These are phyloP conservation scores for Trochalopteron elliotii DNA, from an alignment of 2,113 vertebrate species.

Conservation along the genomic window DNA sequence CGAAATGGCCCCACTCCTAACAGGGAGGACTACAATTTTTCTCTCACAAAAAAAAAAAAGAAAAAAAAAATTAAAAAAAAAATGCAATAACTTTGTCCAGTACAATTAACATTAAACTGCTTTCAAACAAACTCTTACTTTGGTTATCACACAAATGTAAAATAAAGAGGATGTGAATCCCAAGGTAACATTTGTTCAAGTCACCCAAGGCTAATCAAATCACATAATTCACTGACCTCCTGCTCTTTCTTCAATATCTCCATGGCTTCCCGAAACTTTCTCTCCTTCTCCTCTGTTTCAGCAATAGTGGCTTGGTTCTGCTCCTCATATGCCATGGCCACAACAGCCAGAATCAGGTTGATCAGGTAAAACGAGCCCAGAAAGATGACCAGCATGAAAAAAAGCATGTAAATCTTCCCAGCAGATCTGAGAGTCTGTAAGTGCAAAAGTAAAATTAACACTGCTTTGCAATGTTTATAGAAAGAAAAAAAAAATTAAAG, in stretches of 20 bases:
- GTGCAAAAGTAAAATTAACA: background rate
- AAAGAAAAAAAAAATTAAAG: background rate
- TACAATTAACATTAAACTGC: background rate
- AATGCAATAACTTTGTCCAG: background rate
- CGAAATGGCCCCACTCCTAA: background rate
- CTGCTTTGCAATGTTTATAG: background rate
- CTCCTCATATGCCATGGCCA: constrained; percentile 98
- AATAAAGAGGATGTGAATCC: background rate
- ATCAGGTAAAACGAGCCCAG: constrained; percentile 97
- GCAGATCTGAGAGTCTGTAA: constrained; percentile 92
- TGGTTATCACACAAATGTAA: background rate
- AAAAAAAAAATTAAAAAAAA: no score
- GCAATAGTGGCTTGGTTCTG: constrained; percentile 99
- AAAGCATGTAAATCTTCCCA: constrained; percentile 99
- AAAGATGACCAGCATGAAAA: constrained; percentile 98
- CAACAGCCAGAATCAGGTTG: constrained; percentile 96
- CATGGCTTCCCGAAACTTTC: constrained; percentile 92
- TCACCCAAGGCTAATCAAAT: background rate
- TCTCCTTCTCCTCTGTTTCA: constrained; percentile 91
- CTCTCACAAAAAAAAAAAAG: background rate
- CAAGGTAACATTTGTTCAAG: background rate
- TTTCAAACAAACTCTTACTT: background rate
- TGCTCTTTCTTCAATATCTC: constrained; percentile 92
- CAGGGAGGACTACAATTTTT: background rate
- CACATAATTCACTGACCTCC: constrained; percentile 76